These are phyloP conservation scores for Nasonovia ribisnigri DNA, from an alignment of 2,888 invertebrate species.

Conservation along the genomic window DNA sequence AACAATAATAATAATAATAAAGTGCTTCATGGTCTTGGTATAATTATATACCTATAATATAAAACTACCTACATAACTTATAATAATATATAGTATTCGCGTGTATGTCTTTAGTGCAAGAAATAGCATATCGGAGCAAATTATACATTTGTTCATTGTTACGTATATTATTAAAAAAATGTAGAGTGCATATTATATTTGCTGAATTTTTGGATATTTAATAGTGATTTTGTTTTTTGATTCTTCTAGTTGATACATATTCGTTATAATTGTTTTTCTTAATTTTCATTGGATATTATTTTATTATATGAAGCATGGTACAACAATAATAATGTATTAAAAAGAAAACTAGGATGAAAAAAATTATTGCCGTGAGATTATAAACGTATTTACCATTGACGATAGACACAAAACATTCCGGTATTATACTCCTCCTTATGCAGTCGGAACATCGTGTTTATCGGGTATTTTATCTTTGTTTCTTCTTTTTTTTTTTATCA, in stretches of 20 bases:
- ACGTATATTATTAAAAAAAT: neutral
- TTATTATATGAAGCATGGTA: neutral
- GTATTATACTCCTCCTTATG: slow-evolving; percentile 14
- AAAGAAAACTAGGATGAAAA: neutral
- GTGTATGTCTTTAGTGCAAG: neutral
- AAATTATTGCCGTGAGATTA: neutral
- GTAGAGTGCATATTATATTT: neutral
- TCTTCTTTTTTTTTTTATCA: neutral
- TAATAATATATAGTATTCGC: neutral
- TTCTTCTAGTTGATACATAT: neutral
- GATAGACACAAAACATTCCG: slow-evolving; percentile 2
- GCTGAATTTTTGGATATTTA: neutral
- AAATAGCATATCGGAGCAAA: neutral
- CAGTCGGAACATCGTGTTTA: neutral
- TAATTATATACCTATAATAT: slow-evolving; percentile 5
- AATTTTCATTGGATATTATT: neutral
- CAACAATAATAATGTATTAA: neutral
- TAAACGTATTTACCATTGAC: neutral
- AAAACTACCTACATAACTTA: neutral
- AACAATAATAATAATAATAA: slow-evolving; percentile 8
- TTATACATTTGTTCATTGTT: neutral
- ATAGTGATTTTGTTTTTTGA: neutral
- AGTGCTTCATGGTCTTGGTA: neutral
- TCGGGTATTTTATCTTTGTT: slow-evolving; percentile 2
- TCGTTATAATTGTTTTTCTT: neutral